Conservation (phyloP, 2,113 vertebrate genomes). For the Anguilla rostrata region DNA sequence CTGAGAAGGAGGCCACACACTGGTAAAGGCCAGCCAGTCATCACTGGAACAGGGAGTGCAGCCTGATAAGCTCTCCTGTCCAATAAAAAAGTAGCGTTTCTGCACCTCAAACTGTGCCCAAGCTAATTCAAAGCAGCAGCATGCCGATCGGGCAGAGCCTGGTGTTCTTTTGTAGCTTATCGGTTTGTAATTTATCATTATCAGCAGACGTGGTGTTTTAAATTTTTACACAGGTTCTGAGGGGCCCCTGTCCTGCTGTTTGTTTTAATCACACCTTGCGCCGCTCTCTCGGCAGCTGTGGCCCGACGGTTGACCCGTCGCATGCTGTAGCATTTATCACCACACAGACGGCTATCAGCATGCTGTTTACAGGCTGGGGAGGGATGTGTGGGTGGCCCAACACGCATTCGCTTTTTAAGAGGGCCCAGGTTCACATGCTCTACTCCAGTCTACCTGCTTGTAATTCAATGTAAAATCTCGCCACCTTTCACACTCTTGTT, state of each 20-base stretch:
- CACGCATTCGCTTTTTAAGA: conserved; percentile 51
- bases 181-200: conserved; percentile 15
- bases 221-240: neutral
- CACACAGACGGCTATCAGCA: conserved; percentile 22
- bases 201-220: neutral
- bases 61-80: neutral
- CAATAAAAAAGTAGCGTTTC: neutral
- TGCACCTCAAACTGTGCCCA: neutral
- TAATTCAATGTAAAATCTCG: neutral
- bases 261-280: conserved; percentile 57
- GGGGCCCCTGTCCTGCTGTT: conserved; percentile 36
- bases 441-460: conserved; percentile 46
- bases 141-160: neutral
- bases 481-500: neutral
- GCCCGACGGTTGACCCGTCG: conserved; percentile 33
- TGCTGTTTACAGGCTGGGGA: neutral
- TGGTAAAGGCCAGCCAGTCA: conserved; percentile 15
- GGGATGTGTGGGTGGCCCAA: conserved; percentile 55
- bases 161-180: conserved; percentile 39
- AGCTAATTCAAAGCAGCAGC: neutral
- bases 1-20: conserved; percentile 46
- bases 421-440: conserved; percentile 32
- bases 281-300: conserved; percentile 42
- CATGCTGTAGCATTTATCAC: conserved; percentile 54
- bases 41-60: conserved; percentile 4